A percentile compares a stretch with the other conserved stretches of the same genome.
phyloP scores from a whole-genome alignment of 2,888 invertebrate genomes.

The Aspidiotus destructor region DNA sequence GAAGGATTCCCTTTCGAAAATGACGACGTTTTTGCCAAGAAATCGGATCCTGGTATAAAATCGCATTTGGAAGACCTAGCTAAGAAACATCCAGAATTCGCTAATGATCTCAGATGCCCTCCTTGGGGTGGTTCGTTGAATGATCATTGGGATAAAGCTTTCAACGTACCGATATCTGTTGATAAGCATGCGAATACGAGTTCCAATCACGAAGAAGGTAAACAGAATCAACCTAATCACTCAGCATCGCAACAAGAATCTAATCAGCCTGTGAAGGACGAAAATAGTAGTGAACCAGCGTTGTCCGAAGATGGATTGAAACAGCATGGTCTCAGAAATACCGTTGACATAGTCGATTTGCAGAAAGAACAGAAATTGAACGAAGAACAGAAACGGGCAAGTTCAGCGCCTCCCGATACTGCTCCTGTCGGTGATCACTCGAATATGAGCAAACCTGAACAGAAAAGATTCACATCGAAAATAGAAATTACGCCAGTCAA shows the following conservation, averaged over 20 bases:
- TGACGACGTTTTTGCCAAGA: constrained; percentile 41
- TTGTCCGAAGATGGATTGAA: constrained; percentile 36
- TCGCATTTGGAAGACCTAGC: constrained; percentile 59
- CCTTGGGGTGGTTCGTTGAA: constrained; percentile 34
- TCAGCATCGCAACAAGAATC: constrained; percentile 9
- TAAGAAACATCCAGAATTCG: constrained; percentile 63
- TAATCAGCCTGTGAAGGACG: constrained; percentile 35
- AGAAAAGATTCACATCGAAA: constrained; percentile 40
- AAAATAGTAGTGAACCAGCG: constrained; percentile 35
- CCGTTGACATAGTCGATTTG: constrained; percentile 57
- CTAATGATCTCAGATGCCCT: constrained; percentile 53
- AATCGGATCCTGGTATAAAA: constrained; percentile 42
- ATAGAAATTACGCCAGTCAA: constrained; percentile 40
- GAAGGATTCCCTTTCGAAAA: constrained; percentile 60
- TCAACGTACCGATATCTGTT: constrained; percentile 19
- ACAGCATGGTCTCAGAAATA: constrained; percentile 57
- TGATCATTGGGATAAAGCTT: constrained; percentile 25
- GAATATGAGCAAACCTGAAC: constrained; percentile 38
- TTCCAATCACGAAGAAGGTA: neutral
- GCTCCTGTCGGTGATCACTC: constrained; percentile 13
- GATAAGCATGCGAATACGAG: constrained; percentile 8
- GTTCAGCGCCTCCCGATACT: constrained; percentile 63
- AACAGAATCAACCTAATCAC: neutral
- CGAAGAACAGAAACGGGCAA: constrained; percentile 50
- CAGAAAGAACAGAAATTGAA: constrained; percentile 42